Conservation (phyloP, 2,888 invertebrate species). For the Cheilosia urbana region DNA sequence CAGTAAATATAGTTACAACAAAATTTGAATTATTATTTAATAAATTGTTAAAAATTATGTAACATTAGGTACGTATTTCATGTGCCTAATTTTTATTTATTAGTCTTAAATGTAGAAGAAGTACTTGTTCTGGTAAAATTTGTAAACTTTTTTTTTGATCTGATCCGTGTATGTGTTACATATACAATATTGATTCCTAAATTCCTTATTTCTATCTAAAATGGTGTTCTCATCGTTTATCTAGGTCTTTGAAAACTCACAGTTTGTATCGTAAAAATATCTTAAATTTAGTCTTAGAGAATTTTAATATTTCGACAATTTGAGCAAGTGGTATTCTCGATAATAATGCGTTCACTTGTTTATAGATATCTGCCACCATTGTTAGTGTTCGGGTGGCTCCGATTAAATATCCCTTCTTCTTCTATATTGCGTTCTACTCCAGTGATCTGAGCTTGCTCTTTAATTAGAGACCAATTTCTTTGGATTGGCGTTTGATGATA, state of each 20-base stretch:
- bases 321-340: constrained; percentile 76
- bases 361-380: constrained; percentile 23
- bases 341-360: constrained; percentile 72
- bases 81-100: constrained; percentile 9
- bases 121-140: constrained; percentile 46
- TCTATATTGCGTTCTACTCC: constrained; percentile 13
- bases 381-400: constrained; percentile 3
- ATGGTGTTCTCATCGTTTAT: constrained; percentile 46
- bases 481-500: constrained; percentile 59
- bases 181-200: constrained; percentile 16
- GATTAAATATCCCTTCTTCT: constrained; percentile 4
- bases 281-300: constrained; percentile 80
- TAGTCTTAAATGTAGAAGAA: constrained; percentile 54
- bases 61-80: constrained; percentile 31
- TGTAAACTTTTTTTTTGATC: constrained; percentile 45
- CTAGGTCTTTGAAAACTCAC: constrained; percentile 80
- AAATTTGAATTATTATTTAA: constrained; percentile 51
- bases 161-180: constrained; percentile 6
- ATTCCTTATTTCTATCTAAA: constrained; percentile 58
- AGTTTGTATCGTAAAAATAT: constrained; percentile 80
- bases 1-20: constrained; percentile 39
- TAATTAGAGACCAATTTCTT: constrained; percentile 47
- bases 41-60: constrained; percentile 46
- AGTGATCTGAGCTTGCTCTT: constrained; percentile 39
- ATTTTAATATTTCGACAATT: constrained; percentile 81